phyloP scores from a whole-genome alignment of 2,797 vertebrate species.

The Catharus ustulatus region DNA sequence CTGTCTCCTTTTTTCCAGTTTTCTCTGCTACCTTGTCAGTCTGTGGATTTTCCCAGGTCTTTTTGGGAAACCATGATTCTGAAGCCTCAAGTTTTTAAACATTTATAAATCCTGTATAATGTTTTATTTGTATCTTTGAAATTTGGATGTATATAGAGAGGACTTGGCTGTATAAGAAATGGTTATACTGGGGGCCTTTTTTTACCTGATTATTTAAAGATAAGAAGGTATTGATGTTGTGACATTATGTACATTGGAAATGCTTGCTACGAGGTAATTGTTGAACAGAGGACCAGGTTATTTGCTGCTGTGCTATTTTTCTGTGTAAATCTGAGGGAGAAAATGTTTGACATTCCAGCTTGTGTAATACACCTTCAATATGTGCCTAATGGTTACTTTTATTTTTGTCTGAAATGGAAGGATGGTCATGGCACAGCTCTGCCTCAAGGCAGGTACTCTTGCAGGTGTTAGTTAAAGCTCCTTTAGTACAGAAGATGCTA shows the following conservation, averaged over 20 bases:
- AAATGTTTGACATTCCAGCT: constrained; percentile 65
- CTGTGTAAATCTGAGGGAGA: constrained; percentile 70
- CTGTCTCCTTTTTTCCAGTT: constrained; percentile 69
- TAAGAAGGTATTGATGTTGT: constrained; percentile 72
- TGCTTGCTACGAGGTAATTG: constrained; percentile 69
- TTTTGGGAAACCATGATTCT: constrained; percentile 69
- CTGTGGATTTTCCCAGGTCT: constrained; percentile 59
- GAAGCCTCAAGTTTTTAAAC: constrained; percentile 82
- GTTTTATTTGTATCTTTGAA: constrained; percentile 82
- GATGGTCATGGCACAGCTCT: constrained; percentile 29
- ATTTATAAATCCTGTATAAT: constrained; percentile 81
- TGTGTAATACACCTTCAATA: constrained; percentile 60
- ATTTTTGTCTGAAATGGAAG: constrained; percentile 34
- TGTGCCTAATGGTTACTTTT: constrained; percentile 66
- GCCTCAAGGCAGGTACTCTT: constrained; percentile 19
- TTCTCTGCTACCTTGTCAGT: constrained; percentile 67
- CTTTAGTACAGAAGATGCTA: not conserved
- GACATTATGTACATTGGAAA: constrained; percentile 75
- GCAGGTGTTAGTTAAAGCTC: not conserved
- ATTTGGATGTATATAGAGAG: constrained; percentile 79
- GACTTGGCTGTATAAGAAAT: constrained; percentile 76
- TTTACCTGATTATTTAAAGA: constrained; percentile 80
- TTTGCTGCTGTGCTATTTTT: constrained; percentile 78
- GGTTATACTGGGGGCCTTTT: constrained; percentile 76
- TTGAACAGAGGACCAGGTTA: constrained; percentile 67